Base-by-base conservation (phyloP, 2,888 invertebrate species). In the Chrysolina americana region DNA sequence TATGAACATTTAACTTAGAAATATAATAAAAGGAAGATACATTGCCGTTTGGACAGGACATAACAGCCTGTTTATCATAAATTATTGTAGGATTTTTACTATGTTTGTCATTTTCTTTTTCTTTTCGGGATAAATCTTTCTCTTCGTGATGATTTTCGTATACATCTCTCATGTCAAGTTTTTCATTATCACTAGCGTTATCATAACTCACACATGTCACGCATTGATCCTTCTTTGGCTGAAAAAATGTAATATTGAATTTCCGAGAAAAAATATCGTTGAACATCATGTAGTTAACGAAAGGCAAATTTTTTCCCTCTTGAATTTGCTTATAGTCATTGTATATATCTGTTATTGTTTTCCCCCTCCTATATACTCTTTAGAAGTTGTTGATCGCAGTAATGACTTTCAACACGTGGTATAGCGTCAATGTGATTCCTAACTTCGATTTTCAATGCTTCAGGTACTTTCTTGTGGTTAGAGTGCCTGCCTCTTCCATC, bases 281-380 rank as follows among this genome's bases (percentile, higher is more conserved):
- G 47, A 48, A 70, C 70, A 70, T 70, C 63, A 63, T 21, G 44
- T 69, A 69, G 21, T 69, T 69, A n/a, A 62, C 69, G 21, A 10
- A 21, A 19, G 59, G 59, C 17, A 21, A n/a, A 23, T 63, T 11
- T 13, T 41, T 17, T 62, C 72, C 70, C 69, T 75, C 8, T 66
- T 81, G 81, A 41, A 76, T 69, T 13, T 68, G 65, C 56, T 77
- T 73, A 71, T 83, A 83, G 76, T 83, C 76, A 41, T 82, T 63
- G 65, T 83, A 78, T 47, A 84, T 44, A 21, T 78, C 73, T 17
- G 80, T 77, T 41, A 84, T 65, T 23, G 73, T 71, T 78, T 76
- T n/a, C 81, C 78, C 9, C 82, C 84, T 62, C 83, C 83, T 75
- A 84, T 82, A 65, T 77, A 84, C 66, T 82, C 79, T 63, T 74